These are phyloP conservation scores for Buteo buteo DNA, from an alignment of 2,113 vertebrate species.

Conservation along the genomic window DNA sequence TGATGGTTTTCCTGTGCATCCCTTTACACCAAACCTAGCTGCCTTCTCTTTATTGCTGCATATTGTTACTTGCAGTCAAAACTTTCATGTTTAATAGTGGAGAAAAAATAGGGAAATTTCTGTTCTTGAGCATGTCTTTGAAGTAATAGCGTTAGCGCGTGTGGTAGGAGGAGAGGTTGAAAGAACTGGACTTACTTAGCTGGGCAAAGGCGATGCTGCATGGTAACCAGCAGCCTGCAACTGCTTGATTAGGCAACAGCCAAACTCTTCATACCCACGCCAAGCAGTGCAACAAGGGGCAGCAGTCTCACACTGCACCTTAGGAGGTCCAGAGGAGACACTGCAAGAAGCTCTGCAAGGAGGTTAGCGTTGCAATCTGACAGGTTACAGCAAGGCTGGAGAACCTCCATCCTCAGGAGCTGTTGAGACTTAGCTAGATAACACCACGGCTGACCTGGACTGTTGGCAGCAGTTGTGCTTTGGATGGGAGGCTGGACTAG, in stretches of 20 bases:
- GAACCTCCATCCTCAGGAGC: not conserved
- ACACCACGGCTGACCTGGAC: not conserved
- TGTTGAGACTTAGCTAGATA: not conserved
- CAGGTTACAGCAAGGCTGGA: not conserved
- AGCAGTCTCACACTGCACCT: not conserved
- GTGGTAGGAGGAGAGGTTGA: not conserved
- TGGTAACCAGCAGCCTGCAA: not conserved
- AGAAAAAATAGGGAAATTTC: not conserved
- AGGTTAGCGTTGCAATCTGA: not conserved
- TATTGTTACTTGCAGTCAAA: not conserved
- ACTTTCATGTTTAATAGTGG: not conserved
- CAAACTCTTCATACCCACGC: rapidly evolving
- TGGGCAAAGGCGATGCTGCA: not conserved
- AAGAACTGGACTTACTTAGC: not conserved
- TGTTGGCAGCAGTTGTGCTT: not conserved
- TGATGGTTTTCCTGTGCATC: not conserved
- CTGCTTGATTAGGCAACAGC: not conserved
- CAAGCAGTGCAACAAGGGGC: not conserved
- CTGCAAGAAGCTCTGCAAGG: not conserved
- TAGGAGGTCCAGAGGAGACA: not conserved
- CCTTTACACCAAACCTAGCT: not conserved
- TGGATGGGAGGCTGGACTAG: not conserved
- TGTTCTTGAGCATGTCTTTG: not conserved
- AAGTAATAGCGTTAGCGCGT: not conserved
- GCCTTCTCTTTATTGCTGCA: not conserved